Evolutionary conservation across 1,140 invertebrate genomes (phyloP), one percentile per base, ranked within the genome.

Genomic region (Drosophila ogumai): DNA sequence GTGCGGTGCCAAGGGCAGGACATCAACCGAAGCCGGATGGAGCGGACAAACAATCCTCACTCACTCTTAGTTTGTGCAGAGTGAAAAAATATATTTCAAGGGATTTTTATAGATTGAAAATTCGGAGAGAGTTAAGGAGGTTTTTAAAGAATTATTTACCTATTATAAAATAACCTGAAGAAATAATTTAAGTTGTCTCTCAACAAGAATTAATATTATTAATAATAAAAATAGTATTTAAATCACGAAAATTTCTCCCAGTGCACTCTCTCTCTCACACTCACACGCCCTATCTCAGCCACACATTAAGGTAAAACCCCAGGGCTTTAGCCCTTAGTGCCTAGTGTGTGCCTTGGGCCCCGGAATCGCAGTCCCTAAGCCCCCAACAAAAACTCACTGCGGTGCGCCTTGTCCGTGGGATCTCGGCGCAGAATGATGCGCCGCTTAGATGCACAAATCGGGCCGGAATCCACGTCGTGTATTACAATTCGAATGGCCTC

Each of bases 401-500:
- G 95, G 88, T 97, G 96, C 32, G 96, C 96, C 92, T 97, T 97
- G 91, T 98, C 97, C 41, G 95, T 94, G 7, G 96, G 95, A 93
- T 97, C 96, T 74, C 96, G 94, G 58, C 96, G 94, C 25, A 98
- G 93, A 17, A 96, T 94, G 32, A 97, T 95, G 79, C 95, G 95
- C 71, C 95, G 94, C 75, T 97, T 96, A 44, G 96, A 93, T 84
- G 95, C 95, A 60, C 94, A 93, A 76, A 95, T 93, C 58, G 94
- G 93, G 44, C 94, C 95, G 92, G 95, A 94, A 92, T 98, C 97
- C 19, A 98, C 97, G 85, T 98, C 97, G 86, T 98, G 97, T 79
- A 98, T 98, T 60, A 98, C 97, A 77, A 98, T 98, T 81, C 97
- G 96, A 76, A 98, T 98, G 50, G 96, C 97, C 93, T 98, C 97